phyloP scores from a whole-genome alignment of 1,140 invertebrate species.

The Drosophila pseudoananassae region DNA sequence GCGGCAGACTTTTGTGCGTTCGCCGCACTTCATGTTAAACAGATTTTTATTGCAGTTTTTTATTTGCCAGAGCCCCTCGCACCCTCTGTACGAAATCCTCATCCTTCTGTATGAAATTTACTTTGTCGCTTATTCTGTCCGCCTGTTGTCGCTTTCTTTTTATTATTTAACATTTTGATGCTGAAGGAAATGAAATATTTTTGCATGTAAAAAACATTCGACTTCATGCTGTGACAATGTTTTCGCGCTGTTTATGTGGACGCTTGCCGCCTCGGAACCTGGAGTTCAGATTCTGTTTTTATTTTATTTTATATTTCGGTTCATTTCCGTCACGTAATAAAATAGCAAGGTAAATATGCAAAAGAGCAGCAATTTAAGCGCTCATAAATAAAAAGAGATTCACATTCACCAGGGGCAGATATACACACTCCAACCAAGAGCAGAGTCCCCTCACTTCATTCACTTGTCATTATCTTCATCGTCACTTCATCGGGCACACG shows the following conservation, averaged over 20 bases:
- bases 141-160: slow-evolving; percentile 37
- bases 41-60: slow-evolving; percentile 81
- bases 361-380: slow-evolving; percentile 62
- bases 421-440: not conserved
- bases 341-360: slow-evolving; percentile 78
- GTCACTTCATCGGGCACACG: slow-evolving; percentile 4
- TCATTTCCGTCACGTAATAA: slow-evolving; percentile 77
- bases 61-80: slow-evolving; percentile 51
- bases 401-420: slow-evolving; percentile 2
- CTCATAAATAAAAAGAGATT: slow-evolving; percentile 66
- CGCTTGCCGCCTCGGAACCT: slow-evolving; percentile 8
- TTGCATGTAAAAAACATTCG: slow-evolving; percentile 80
- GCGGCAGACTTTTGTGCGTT: slow-evolving; percentile 56
- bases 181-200: slow-evolving; percentile 81
- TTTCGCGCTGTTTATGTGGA: slow-evolving; percentile 70
- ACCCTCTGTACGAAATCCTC: not conserved
- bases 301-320: slow-evolving; percentile 64
- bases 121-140: slow-evolving; percentile 64
- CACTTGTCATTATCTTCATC: slow-evolving; percentile 16
- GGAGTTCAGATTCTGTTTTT: slow-evolving; percentile 11
- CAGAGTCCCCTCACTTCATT: slow-evolving; percentile 16
- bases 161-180: slow-evolving; percentile 78
- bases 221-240: slow-evolving; percentile 78
- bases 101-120: slow-evolving; percentile 47
- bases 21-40: slow-evolving; percentile 73